A percentile compares a stretch with the other conserved stretches of the same genome.
Conservation (phyloP, 1,140 invertebrate species). For the Atta cephalotes region DNA sequence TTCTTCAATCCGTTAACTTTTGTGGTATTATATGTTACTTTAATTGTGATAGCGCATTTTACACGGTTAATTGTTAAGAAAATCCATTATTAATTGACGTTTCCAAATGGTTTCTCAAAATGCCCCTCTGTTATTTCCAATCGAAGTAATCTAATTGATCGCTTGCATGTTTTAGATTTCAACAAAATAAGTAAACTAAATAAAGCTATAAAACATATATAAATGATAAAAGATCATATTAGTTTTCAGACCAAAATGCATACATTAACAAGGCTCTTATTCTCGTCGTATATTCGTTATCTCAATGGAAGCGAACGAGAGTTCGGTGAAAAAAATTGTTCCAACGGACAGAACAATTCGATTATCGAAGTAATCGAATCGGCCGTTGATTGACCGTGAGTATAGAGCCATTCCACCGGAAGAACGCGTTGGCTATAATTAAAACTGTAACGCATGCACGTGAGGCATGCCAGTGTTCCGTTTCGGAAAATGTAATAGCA, state of each 20-base stretch:
- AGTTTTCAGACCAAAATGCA: conserved; percentile 8
- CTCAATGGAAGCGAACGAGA: conserved; percentile 7
- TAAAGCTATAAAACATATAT: neutral
- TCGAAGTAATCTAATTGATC: neutral
- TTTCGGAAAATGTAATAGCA: conserved; percentile 46
- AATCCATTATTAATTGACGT: neutral
- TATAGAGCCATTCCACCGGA: conserved; percentile 53
- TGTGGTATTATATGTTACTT: neutral
- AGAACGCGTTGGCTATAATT: conserved; percentile 56
- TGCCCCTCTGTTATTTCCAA: neutral
- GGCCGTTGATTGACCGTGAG: conserved; percentile 62
- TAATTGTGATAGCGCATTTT: neutral
- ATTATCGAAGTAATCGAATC: conserved; percentile 58
- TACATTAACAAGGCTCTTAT: conserved; percentile 11
- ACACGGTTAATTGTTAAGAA: neutral
- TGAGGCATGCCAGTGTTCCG: neutral
- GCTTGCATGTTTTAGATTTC: neutral
- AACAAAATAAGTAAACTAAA: neutral
- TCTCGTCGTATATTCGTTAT: conserved; percentile 5
- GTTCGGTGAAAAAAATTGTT: conserved; percentile 50
- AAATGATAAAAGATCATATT: neutral
- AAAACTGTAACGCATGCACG: conserved; percentile 47
- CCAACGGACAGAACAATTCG: conserved; percentile 59
- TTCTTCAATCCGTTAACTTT: neutral
- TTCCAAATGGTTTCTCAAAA: neutral